Evolutionary conservation across 2,113 vertebrate species (phyloP), one percentile per base, ranked within the genome.

Genomic region (Plecotus auritus): DNA sequence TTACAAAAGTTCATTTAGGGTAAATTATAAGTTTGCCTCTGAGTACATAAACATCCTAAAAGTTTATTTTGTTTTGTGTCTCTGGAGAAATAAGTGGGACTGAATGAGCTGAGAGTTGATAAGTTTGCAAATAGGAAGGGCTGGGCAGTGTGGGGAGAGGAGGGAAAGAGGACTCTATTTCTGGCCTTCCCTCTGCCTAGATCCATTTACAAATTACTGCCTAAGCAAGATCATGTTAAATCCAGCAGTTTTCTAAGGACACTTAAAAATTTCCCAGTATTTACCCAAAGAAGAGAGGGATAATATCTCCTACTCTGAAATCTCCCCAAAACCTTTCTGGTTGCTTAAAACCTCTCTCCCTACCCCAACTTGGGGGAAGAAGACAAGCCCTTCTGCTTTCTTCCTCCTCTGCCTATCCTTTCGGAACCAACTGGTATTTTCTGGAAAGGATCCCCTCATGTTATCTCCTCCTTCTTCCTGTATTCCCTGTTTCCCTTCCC

Each of bases 1-100:
- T 90, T 56, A 28, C 47, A 69, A 74, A 97, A 94, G 80, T 64
- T 91, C 92, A 77, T 90, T 85, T 69, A 45, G 72, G 92, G 73
- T 51, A 82, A 97, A 88, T 94, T 82, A 72, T 32, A 87, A 83
- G 40, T 69, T 76, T 59, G 22, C 59, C 91, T 89, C 42, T 73
- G 40, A 90, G 45, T 9, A 83, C 37, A 16, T 66, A 42, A 28
- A 59, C 5, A 51, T 82, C 49, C 32, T 32, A 40, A 32, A 80
- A 64, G 9, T n/a, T 28, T 67, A 2, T 47, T 94, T 61, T 80
- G 49, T 37, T 49, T 59, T 72, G 61, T 26, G 23, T 87, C 70
- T 91, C 22, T 40, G 51, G 32, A 86, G 74, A 93, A 83, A 37
- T 37, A 40, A 40, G 17, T 51, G 42, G 18, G 32, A n/a, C 26